Base-by-base conservation (phyloP, 2,888 invertebrate species). In the Rhodophaea formosa region DNA sequence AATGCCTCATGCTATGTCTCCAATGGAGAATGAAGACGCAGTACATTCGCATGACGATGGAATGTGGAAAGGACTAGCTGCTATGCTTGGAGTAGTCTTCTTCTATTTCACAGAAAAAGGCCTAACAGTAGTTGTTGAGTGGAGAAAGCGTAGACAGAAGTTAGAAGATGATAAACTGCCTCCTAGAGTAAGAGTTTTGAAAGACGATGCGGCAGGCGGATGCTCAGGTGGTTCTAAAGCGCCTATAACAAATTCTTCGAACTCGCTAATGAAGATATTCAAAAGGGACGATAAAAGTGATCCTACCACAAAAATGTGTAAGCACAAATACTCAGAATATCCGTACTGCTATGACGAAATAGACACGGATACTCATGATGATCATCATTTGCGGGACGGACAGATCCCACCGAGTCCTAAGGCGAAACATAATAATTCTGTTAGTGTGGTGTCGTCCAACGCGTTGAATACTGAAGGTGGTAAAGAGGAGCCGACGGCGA, bases 61-160 rank as follows among this genome's bases (percentile, higher is more conserved):
- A 68, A 95, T 97, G 90, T 96, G 95, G 94, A 97, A 97, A 77
- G 98, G 98, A 0, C 87, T 98, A 23, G 95, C 95, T 0, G 96
- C 96, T 0, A 94, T 97, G 90, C 57, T 92, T 1, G 97, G 98
- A 0, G 94, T 98, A 3, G 95, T 97, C 8, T 94, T 97, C 83
- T 98, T 98, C 90, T 98, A 98, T 79, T 94, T 97, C 66, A 96
- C 95, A 5, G 98, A 98, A 79, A 95, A 96, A 74, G 93, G 95
- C 0, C 84, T 97, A 32, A 95, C 95, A 6, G 93, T 97, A 63
- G 93, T 95, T 6, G 95, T 96, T 0, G 96, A 96, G 72, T 96
- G 96, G 96, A 92, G 96, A 49, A 96, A 96, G 71, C 90, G 93
- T 45, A 92, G 93, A 29, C 95, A 96, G 70, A 94, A 94, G 79